Conservation (phyloP, 2,888 invertebrate genomes). For the Sarcophaga variegata region DNA sequence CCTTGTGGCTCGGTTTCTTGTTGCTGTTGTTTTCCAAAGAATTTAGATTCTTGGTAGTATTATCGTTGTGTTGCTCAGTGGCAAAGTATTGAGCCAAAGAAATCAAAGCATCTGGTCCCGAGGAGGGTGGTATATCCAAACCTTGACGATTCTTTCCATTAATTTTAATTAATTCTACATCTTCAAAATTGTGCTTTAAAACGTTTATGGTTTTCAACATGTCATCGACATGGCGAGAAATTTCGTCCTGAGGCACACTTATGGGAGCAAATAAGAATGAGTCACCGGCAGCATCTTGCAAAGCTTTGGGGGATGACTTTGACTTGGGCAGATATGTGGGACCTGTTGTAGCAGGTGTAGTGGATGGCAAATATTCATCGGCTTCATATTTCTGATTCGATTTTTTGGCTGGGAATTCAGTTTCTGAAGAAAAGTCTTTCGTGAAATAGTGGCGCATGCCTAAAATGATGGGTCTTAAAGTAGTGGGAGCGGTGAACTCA, state of each 20-base stretch:
- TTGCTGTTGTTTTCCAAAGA: slow-evolving; percentile 34
- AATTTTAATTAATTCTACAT: slow-evolving; percentile 80
- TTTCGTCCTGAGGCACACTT: slow-evolving; percentile 76
- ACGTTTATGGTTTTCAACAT: slow-evolving; percentile 87
- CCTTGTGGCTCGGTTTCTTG: slow-evolving; percentile 27
- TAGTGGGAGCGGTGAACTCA: slow-evolving; percentile 70
- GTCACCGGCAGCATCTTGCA: slow-evolving; percentile 73
- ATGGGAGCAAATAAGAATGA: slow-evolving; percentile 75
- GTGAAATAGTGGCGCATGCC: slow-evolving; percentile 76
- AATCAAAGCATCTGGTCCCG: slow-evolving; percentile 89
- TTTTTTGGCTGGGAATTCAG: slow-evolving; percentile 62
- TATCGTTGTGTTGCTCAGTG: slow-evolving; percentile 78
- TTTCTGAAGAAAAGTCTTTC: slow-evolving; percentile 60
- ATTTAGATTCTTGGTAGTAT: slow-evolving; percentile 32
- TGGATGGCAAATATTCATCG: slow-evolving; percentile 72
- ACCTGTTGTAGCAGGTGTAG: slow-evolving; percentile 75
- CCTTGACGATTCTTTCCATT: slow-evolving; percentile 84
- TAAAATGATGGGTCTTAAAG: slow-evolving; percentile 75
- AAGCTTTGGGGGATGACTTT: slow-evolving; percentile 56
- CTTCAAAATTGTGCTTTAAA: slow-evolving; percentile 83
- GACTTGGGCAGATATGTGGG: slow-evolving; percentile 73
- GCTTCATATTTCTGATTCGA: slow-evolving; percentile 69
- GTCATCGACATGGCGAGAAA: slow-evolving; percentile 87
- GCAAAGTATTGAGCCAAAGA: slow-evolving; percentile 92
- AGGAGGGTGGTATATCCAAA: slow-evolving; percentile 87